Evolutionary conservation across 2,113 vertebrate species (phyloP), one percentile per base, ranked within the genome.

Genomic region (Cercocebus atys): DNA sequence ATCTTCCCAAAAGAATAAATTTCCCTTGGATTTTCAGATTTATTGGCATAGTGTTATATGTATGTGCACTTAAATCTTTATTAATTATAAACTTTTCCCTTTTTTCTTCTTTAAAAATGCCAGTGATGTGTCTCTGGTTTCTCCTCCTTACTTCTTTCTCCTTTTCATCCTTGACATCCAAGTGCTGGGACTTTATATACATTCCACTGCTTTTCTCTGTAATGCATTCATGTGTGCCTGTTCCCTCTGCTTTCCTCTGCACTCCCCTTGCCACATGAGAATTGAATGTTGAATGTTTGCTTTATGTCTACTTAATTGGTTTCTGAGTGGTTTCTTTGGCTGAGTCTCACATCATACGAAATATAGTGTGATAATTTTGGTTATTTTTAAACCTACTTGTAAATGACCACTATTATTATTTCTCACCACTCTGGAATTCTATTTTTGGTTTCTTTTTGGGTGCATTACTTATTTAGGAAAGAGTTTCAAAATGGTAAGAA

Each of bases 361-460:
- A 64, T 84, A 11, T 8, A 66, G 64, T 35, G 18, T 50, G 88
- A 38, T 12, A 14, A 32, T 68, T 57, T 80, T 16, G 20, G 72
- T 83, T 88, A 70, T 43, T 79, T 95, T 70, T 76, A 55, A 75
- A 14, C 27, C 25, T 68, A 50, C 17, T 83, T 88, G 78, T 84
- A 87, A 92, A 35, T 90, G 30, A 79, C 70, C 45, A 45, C 68
- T 73, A 43, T n/a, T 68, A 45, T 61, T 75, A 75, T 61, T 89
- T 72, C 83, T 90, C 66, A 64, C 68, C 57, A 18, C 5, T 75
- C 66, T 95, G 57, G 72, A 95, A 80, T 89, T 81, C 82, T 45
- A 59, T 75, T 92, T 94, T 88, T 25, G 17, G 55, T 68, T 97
- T 90, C 23, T 72, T 84, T 88, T 96, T 92, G 32, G 82, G 88